Evolutionary conservation across 2,888 invertebrate genomes (phyloP).

Genomic region (Petrolisthes cinctipes): DNA sequence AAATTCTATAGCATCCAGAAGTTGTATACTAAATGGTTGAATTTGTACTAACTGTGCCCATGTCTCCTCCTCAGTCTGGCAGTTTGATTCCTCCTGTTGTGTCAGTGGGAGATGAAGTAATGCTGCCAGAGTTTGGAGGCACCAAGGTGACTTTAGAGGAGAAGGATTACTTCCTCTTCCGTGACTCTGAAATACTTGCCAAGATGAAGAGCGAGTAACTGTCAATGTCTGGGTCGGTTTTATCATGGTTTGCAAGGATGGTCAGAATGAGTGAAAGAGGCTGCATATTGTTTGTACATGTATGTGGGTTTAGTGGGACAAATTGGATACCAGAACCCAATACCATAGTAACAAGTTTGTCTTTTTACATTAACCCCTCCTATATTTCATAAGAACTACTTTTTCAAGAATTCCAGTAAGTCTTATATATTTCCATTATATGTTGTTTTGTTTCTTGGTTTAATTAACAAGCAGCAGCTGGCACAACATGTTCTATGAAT

Average conservation of each 20-base stretch:
- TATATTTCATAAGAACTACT: too few species aligned
- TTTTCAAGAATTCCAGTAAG: constrained; percentile 38
- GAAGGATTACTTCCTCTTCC: constrained; percentile 92
- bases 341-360: too few species aligned
- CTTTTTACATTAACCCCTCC: too few species aligned
- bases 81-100: constrained; percentile 83
- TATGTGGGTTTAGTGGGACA: too few species aligned
- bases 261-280: too few species aligned
- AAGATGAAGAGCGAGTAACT: constrained; percentile 75
- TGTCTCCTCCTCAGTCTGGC: constrained; percentile 77
- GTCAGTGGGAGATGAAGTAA: constrained; percentile 91
- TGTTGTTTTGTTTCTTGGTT: background rate
- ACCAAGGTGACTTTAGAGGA: constrained; percentile 91
- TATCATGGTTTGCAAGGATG: too few species aligned
- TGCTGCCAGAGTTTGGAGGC: constrained; percentile 98
- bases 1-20: background rate
- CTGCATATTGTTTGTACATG: too few species aligned
- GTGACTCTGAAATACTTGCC: constrained; percentile 95
- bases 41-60: too few species aligned
- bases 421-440: constrained; percentile 32
- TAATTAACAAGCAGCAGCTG: background rate
- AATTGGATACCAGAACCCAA: too few species aligned
- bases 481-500: background rate
- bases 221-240: too few species aligned
- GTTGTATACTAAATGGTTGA: background rate